Conservation (phyloP, 2,797 vertebrate species). For the Petrocephalus schoutedeni region DNA sequence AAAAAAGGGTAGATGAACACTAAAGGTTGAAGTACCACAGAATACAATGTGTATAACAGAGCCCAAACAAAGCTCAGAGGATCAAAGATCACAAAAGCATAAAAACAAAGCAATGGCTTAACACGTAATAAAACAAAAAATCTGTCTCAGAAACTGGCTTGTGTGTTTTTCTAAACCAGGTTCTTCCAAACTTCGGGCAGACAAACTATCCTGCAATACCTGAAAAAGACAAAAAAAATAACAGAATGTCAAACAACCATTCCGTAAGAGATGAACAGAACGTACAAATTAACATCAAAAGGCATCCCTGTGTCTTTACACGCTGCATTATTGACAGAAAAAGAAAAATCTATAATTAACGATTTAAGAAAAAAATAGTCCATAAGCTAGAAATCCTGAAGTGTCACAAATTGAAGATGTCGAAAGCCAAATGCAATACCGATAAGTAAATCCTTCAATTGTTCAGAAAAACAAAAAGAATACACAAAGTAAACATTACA, state of each 20-base stretch:
- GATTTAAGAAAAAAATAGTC: constrained; percentile 66
- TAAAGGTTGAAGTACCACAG: constrained; percentile 68
- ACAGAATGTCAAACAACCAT: constrained; percentile 52
- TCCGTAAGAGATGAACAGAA: not conserved
- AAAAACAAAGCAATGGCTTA: constrained; percentile 61
- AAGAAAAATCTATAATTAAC: constrained; percentile 74
- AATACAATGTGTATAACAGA: constrained; percentile 55
- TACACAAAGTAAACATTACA: constrained; percentile 65
- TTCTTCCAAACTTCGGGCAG: constrained; percentile 73
- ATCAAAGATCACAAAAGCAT: constrained; percentile 63
- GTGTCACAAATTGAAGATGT: constrained; percentile 63
- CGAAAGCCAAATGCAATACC: constrained; percentile 53
- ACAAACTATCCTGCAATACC: constrained; percentile 65
- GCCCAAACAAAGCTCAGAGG: constrained; percentile 60
- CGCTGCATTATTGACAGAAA: constrained; percentile 63
- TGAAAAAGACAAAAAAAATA: constrained; percentile 69
- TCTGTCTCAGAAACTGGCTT: constrained; percentile 73
- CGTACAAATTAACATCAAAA: constrained; percentile 45
- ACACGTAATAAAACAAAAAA: constrained; percentile 42
- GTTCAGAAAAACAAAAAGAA: constrained; percentile 48
- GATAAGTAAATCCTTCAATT: constrained; percentile 50
- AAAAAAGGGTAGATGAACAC: constrained; percentile 55
- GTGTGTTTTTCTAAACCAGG: constrained; percentile 68
- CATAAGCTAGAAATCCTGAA: constrained; percentile 89
- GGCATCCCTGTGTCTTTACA: constrained; percentile 67